Conservation (phyloP, 2,888 invertebrate genomes). For the Eupithecia abbreviata region DNA sequence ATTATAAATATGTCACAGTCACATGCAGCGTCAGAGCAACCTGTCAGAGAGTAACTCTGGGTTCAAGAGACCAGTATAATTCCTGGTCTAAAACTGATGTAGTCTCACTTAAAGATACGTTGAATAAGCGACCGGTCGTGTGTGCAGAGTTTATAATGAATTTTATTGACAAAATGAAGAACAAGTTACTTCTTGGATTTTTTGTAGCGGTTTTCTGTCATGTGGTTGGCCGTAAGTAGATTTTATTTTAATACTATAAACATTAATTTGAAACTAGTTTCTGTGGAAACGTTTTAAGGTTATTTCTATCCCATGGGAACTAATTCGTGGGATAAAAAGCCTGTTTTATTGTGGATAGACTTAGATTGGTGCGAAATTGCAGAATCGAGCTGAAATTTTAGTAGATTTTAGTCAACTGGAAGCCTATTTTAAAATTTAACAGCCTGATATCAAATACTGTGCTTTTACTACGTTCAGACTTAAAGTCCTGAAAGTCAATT, state of each 20-base stretch:
- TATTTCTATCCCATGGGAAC: background rate
- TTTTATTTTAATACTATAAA: background rate
- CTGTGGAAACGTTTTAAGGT: background rate
- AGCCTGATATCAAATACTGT: no score
- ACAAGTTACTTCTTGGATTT: conserved; percentile 10
- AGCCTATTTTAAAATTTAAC: no score
- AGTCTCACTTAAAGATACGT: no score
- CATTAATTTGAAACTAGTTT: background rate
- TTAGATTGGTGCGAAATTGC: no score
- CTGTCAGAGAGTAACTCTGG: no score
- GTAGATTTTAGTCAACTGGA: no score
- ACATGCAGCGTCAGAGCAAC: no score
- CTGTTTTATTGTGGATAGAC: background rate
- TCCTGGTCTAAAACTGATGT: background rate
- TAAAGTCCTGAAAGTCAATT: no score
- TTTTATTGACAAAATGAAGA: conserved; percentile 16
- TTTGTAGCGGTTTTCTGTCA: conserved; percentile 11
- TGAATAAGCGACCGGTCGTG: background rate
- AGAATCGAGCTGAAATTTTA: background rate
- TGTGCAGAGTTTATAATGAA: background rate
- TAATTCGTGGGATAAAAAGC: no score
- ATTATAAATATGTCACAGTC: no score
- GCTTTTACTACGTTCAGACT: no score
- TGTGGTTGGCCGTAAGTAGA: conserved; percentile 6
- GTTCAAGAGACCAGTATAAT: background rate